phyloP scores from a whole-genome alignment of 2,113 vertebrate genomes.

The Apeltes quadracus region DNA sequence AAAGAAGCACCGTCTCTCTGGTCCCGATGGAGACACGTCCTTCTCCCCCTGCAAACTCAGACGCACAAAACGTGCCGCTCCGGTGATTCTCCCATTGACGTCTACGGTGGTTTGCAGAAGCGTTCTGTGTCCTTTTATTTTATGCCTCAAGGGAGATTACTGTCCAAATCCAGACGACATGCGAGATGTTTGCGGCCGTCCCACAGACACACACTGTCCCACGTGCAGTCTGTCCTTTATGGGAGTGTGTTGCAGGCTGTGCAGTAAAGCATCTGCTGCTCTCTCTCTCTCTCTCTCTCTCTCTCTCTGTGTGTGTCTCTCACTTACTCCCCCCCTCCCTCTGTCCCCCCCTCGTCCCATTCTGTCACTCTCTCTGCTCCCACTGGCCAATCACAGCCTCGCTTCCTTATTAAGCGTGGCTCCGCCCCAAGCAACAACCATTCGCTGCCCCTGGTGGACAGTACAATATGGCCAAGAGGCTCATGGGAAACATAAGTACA shows the following conservation, averaged over 20 bases:
- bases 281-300: conserved; percentile 33
- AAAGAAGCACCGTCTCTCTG: conserved; percentile 28
- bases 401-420: conserved; percentile 68
- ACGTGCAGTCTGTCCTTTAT: conserved; percentile 43
- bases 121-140: not conserved
- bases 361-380: conserved; percentile 52
- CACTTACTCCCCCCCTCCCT: conserved; percentile 7
- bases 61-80: not conserved
- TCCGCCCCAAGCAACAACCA: conserved; percentile 17
- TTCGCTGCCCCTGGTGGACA: conserved; percentile 31
- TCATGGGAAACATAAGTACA: conserved; percentile 60
- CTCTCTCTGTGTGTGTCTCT: conserved; percentile 13
- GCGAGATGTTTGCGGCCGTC: conserved; percentile 2
- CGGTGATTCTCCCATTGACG: not conserved
- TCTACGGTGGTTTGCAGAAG: not conserved
- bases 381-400: conserved; percentile 59
- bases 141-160: conserved; percentile 40
- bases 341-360: conserved; percentile 45
- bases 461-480: conserved; percentile 56
- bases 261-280: conserved; percentile 65
- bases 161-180: conserved; percentile 39
- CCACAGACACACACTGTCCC: conserved; percentile 12
- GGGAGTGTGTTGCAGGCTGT: conserved; percentile 42
- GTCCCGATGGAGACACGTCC: conserved; percentile 1
- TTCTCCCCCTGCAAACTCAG: not conserved